phyloP scores from a whole-genome alignment of 2,888 invertebrate genomes.

The Eutolmus rufibarbis region DNA sequence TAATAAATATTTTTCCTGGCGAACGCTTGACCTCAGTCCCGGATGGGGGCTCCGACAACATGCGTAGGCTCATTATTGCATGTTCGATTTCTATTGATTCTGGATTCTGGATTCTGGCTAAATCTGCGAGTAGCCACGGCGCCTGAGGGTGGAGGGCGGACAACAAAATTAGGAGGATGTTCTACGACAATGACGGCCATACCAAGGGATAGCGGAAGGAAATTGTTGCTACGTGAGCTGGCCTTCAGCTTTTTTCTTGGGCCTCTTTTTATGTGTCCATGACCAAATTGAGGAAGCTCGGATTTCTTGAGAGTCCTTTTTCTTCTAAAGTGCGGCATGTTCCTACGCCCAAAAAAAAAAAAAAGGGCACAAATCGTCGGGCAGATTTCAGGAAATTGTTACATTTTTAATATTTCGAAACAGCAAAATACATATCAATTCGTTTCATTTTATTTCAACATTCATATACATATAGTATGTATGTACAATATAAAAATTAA shows the following conservation, averaged over 20 bases:
- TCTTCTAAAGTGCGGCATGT: background rate
- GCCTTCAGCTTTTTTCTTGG: background rate
- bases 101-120: background rate
- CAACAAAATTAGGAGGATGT: constrained; percentile 31
- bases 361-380: background rate
- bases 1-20: constrained; percentile 36
- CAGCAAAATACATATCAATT: background rate
- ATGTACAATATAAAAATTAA: too few relatives aligned
- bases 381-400: constrained; percentile 20
- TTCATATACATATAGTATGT: too few relatives aligned
- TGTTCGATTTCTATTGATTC: constrained; percentile 35
- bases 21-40: constrained; percentile 22
- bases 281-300: background rate
- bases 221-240: constrained; percentile 37
- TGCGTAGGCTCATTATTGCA: constrained; percentile 26
- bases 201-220: constrained; percentile 31
- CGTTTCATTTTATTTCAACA: too few relatives aligned
- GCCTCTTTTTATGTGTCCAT: background rate
- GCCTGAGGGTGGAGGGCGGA: background rate
- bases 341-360: background rate
- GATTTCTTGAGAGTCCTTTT: background rate
- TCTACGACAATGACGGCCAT: constrained; percentile 10
- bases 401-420: constrained; percentile 9
- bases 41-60: background rate
- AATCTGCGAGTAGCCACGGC: background rate